Base-by-base conservation (phyloP, 1,140 invertebrate species). In the Ladona fulva region DNA sequence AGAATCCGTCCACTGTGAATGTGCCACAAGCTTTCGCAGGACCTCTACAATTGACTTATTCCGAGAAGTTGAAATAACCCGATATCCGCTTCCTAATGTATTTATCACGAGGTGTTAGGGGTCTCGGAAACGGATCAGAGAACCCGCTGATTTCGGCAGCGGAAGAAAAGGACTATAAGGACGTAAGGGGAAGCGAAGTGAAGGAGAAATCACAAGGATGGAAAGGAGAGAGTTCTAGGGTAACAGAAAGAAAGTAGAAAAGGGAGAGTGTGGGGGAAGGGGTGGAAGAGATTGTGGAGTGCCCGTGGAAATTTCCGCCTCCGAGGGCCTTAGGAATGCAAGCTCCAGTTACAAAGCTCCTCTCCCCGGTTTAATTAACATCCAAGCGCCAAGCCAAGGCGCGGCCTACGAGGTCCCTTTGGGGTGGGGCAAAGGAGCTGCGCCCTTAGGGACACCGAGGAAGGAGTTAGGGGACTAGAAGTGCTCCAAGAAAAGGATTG, bases 291-390 rank as follows among this genome's bases (percentile, higher is more conserved):
- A 52, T 10, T 10, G 10, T 52, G 44, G 19, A 52, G 44, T 52
- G 44, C 44, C 44, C 44, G 19, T 66, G 52, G 52, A 66, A 66
- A 66, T 66, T 66, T 66, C 52, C 44, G 44, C 44, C 44, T 52
- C 44, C 52, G 52, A 66, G 52, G 52, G 52, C 52, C 52, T 66
- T 66, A 66, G 52, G 52, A 66, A 66, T 66, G 52, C 52, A 66
- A 22, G 52, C 52, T 66, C 52, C 52, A 66, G 52, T 66, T 66
- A 66, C 52, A 66, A 66, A 66, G 52, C 52, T 12, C 19, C 44
- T 52, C 44, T 52, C 44, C 52, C n/a, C 12, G n/a, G 52, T 66
- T 66, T 66, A 66, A 66, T 66, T 66, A 66, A 66, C 52, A 66
- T 66, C 52, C 10, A 52, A 52, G 44, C 44, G 44, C 10, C 44